A percentile compares a stretch with the other conserved stretches of the same genome.
phyloP scores from a whole-genome alignment of 2,888 invertebrate genomes.

The Melanostoma scalare region DNA sequence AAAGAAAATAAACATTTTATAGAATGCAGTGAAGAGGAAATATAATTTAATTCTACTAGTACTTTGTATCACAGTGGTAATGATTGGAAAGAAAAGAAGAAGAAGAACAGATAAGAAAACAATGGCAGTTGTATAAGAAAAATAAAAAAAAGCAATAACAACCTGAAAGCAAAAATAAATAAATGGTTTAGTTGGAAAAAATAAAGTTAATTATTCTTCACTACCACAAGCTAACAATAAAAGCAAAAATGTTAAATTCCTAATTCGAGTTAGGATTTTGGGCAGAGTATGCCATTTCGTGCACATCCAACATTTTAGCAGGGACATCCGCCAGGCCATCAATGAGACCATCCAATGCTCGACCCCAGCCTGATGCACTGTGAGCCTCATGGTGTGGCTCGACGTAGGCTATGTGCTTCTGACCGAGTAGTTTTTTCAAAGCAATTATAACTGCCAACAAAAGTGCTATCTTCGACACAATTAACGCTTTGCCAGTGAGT shows the following conservation, averaged over 20 bases:
- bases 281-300: slow-evolving; percentile 86
- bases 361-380: slow-evolving; percentile 86
- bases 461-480: slow-evolving; percentile 92
- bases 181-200: slow-evolving; percentile 25
- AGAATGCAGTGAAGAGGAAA: slow-evolving; percentile 7
- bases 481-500: slow-evolving; percentile 92
- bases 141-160: slow-evolving; percentile 20
- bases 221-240: slow-evolving; percentile 21
- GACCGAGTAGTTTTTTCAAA: slow-evolving; percentile 90
- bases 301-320: slow-evolving; percentile 82
- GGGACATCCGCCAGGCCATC: slow-evolving; percentile 83
- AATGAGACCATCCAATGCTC: slow-evolving; percentile 81
- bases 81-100: slow-evolving; percentile 14
- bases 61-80: slow-evolving; percentile 64
- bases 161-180: slow-evolving; percentile 31
- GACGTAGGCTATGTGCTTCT: slow-evolving; percentile 87
- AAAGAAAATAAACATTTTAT: slow-evolving; percentile 15
- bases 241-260: not conserved
- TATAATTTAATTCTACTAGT: slow-evolving; percentile 35
- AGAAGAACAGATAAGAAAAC: not conserved
- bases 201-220: slow-evolving; percentile 3
- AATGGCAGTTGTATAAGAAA: slow-evolving; percentile 1
- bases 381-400: slow-evolving; percentile 85
- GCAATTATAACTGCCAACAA: slow-evolving; percentile 91
- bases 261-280: slow-evolving; percentile 81